phyloP scores from a whole-genome alignment of 2,888 invertebrate species.

The Metellina segmentata region DNA sequence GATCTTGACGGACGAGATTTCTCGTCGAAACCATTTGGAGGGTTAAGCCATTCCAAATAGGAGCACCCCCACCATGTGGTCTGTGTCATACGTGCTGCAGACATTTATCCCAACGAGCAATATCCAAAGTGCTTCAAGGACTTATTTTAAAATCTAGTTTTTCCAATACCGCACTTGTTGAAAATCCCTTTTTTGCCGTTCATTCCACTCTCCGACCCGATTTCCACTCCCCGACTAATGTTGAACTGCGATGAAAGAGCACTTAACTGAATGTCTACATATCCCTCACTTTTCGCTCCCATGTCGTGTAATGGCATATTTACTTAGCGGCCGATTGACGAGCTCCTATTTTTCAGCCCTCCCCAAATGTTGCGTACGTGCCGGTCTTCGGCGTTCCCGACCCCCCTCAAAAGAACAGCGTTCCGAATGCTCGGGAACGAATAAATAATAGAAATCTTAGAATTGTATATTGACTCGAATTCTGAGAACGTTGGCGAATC shows the following conservation, averaged over 20 bases:
- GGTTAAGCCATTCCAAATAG: no score
- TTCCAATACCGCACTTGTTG: conserved; percentile 3
- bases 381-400: conserved; percentile 6
- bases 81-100: no score
- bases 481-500: conserved; percentile 59
- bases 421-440: conserved; percentile 36
- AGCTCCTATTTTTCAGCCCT: conserved; percentile 42
- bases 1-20: no score
- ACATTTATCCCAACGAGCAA: no score
- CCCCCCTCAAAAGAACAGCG: conserved; percentile 50
- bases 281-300: no score
- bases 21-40: no score
- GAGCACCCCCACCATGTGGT: no score
- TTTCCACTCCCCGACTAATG: conserved; percentile 20
- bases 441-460: conserved; percentile 55
- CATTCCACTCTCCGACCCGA: no score
- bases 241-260: conserved; percentile 26
- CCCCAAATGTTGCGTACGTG: conserved; percentile 42
- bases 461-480: conserved; percentile 64
- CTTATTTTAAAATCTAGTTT: neutral
- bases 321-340: conserved; percentile 54
- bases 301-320: conserved; percentile 53
- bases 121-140: no score
- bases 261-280: conserved; percentile 25
- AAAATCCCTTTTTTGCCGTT: neutral